Percentiles rank a stretch among this genome's conserved stretches.
These are phyloP conservation scores for Helostoma temminkii DNA, from an alignment of 2,797 vertebrate species.

Conservation along the genomic window DNA sequence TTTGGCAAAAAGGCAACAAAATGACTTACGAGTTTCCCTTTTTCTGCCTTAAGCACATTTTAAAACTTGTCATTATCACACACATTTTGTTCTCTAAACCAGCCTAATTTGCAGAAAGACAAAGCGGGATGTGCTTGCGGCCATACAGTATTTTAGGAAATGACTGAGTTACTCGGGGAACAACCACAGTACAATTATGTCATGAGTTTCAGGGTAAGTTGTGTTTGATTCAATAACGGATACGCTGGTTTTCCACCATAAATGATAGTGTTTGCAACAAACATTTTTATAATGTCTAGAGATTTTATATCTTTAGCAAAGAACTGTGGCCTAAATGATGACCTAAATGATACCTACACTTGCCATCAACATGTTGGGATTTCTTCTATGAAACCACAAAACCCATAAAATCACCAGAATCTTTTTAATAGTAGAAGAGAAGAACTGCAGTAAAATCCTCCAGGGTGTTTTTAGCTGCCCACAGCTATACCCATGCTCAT, in stretches of 20 bases:
- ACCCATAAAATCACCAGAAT: slow-evolving; percentile 55
- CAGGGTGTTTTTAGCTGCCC: slow-evolving; percentile 72
- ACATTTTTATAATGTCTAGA: slow-evolving; percentile 39
- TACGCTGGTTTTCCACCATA: slow-evolving; percentile 41
- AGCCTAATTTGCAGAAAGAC: slow-evolving; percentile 5
- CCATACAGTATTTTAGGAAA: slow-evolving; percentile 35
- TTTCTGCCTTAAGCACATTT: not conserved
- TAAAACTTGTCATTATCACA: not conserved
- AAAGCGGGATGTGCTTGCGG: slow-evolving; percentile 4
- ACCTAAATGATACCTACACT: slow-evolving; percentile 34
- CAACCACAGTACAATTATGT: slow-evolving; percentile 47
- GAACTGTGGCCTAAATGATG: slow-evolving; percentile 36
- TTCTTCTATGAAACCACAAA: slow-evolving; percentile 43
- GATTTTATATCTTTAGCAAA: slow-evolving; percentile 31
- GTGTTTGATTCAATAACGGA: slow-evolving; percentile 22
- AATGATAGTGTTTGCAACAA: slow-evolving; percentile 55
- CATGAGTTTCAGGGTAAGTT: slow-evolving; percentile 15
- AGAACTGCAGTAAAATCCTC: slow-evolving; percentile 52
- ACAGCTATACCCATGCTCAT: slow-evolving; percentile 62
- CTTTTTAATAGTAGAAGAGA: slow-evolving; percentile 60
- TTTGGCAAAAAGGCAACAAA: not conserved
- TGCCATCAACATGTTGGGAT: slow-evolving; percentile 39
- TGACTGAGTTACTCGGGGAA: slow-evolving; percentile 5
- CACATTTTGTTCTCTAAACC: slow-evolving; percentile 1
- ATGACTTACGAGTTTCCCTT: not conserved